Conservation (phyloP, 2,113 vertebrate genomes). For the Turdus rufiventris region DNA sequence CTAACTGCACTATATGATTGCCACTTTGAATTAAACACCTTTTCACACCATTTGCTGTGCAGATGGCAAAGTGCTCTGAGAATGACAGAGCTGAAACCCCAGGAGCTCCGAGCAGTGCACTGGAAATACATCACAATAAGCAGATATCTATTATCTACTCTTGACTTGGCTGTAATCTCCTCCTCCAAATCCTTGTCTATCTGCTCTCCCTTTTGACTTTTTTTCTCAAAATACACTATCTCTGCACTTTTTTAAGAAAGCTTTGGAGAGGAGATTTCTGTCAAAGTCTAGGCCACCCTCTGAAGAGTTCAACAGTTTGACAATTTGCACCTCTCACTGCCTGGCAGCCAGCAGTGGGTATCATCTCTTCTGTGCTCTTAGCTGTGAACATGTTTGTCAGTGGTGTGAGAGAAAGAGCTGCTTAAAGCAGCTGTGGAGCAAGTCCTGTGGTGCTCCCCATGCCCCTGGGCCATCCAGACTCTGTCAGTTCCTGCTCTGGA, state of each 20-base stretch:
- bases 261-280: neutral
- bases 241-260: neutral
- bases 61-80: constrained; percentile 45
- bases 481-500: neutral
- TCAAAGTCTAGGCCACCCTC: neutral
- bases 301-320: neutral
- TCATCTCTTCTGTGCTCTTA: neutral
- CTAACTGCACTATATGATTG: constrained; percentile 1
- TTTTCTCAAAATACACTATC: neutral
- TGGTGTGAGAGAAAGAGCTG: neutral
- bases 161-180: constrained; percentile 22
- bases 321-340: neutral
- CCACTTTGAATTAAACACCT: constrained; percentile 45
- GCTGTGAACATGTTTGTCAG: constrained; percentile 6
- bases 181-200: constrained; percentile 5
- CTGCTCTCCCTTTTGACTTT: constrained; percentile 1
- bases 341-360: neutral
- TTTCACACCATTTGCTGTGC: constrained; percentile 38
- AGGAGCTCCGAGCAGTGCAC: constrained; percentile 2
- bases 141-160: constrained; percentile 31
- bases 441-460: neutral
- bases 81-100: constrained; percentile 41
- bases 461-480: neutral
- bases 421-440: neutral
- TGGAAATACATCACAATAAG: neutral